Evolutionary conservation across 2,113 vertebrate genomes (phyloP), one percentile per base, ranked within the genome.

Genomic region (Protobothrops flavoviridis): DNA sequence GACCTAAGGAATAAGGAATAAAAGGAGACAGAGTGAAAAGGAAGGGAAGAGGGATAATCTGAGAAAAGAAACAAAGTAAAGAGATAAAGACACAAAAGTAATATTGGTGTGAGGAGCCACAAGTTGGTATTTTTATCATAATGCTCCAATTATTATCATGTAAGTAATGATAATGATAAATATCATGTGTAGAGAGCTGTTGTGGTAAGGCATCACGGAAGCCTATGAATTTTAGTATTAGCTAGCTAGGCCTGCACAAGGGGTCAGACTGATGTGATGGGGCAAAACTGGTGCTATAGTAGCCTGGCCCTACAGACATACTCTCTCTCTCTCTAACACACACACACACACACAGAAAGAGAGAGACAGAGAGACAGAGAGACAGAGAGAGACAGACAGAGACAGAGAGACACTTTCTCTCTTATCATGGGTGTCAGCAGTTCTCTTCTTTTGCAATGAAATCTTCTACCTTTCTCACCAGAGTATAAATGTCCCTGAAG

Each of bases 81-180:
- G 20, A 59, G 33, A 89, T n/a, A 74, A 50, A 56, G 29, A 64
- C 6, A 61, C 24, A 90, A 74, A n/a, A 9, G 3, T 33, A 90
- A 15, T 50, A 11, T 24, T 52, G 57, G 12, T 74, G 2, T 90
- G 57, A 53, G 3, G 9, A 74, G n/a, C 7, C 4, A 21, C 17
- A 33, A 21, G 10, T 4, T n/a, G 26, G 26, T 64, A 8, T 64
- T 92, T 61, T 85, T 90, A 94, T 96, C 89, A 74, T 74, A 39
- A 74, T 20, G 69, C 15, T 74, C 15, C 69, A 74, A 39, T 39
- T 15, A 39, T 74, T 74, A 39, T 74, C 15, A 20, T 74, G n/a
- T 39, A 74, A 20, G 15, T 74, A 74, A 39, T 17, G 2, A 39
- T 64, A 64, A 64, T 64, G 11, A 64, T n/a, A 64, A 64, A 13